phyloP scores from a whole-genome alignment of 1,140 invertebrate genomes.

The Pseudomyrmex pallidus region DNA sequence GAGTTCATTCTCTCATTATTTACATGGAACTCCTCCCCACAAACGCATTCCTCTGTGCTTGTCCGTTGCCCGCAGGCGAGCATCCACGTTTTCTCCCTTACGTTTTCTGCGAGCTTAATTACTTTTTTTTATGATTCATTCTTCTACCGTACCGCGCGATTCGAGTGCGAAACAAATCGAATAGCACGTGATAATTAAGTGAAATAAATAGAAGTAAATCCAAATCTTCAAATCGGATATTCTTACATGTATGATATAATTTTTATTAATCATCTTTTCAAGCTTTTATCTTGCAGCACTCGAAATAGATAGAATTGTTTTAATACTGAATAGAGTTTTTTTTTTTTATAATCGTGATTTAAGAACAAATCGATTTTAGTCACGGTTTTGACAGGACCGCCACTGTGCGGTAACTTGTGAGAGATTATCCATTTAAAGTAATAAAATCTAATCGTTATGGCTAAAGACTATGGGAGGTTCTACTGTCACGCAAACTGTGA shows the following conservation, averaged over 20 bases:
- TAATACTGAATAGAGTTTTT: not conserved
- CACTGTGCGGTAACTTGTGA: slow-evolving; percentile 5
- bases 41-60: slow-evolving; percentile 26
- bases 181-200: not conserved
- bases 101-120: slow-evolving; percentile 20
- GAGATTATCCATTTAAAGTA: slow-evolving; percentile 69
- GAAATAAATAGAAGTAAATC: not conserved
- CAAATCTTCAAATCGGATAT: no score
- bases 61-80: slow-evolving; percentile 40
- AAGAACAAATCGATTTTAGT: not conserved
- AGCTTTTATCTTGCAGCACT: not conserved
- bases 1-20: slow-evolving; percentile 59
- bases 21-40: slow-evolving; percentile 38
- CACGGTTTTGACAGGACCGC: not conserved
- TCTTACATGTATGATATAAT: not conserved
- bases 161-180: not conserved
- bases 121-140: slow-evolving; percentile 37
- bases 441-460: slow-evolving; percentile 72
- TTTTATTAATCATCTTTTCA: not conserved
- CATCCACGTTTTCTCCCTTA: slow-evolving; percentile 10
- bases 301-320: not conserved
- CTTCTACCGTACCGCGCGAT: not conserved
- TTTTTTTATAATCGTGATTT: not conserved
- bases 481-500: slow-evolving; percentile 69
- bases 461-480: slow-evolving; percentile 69